Base-by-base conservation (phyloP, 2,797 vertebrate species). In the Gorsachius magnificus region DNA sequence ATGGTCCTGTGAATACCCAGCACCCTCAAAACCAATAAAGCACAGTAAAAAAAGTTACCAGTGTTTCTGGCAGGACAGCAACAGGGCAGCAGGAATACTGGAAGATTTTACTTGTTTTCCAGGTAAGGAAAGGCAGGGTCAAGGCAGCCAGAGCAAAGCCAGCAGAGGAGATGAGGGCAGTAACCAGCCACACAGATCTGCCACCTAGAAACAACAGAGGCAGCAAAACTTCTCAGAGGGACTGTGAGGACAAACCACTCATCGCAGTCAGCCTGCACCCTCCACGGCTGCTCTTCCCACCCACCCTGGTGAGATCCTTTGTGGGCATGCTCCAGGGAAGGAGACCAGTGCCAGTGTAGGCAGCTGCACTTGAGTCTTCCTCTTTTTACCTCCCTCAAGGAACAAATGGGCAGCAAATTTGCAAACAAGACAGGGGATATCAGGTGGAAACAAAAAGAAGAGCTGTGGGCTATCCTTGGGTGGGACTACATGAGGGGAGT, bases 11-110 rank as follows among this genome's bases (percentile, higher is more conserved):
- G 36, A 35, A n/a, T 31, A 61, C 31, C 28, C 68, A 69, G 43
- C 6, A 19, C 7, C 4, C 24, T 10, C 24, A 78, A 82, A 70
- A 8, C 4, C 25, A 69, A 24, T 28, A 82, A 91, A 87, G 6
- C 36, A 22, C 21, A 38, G 33, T 28, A 31, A 63, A 54, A 83
- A 56, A 6, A 19, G 7, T 97, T 98, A 98, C 98, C 97, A 98
- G 89, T 35, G 97, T 97, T 57, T 98, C 95, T 5, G 98, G 98
- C 38, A 98, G 96, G 57, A 93, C 95, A 51, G 92, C 95, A 33
- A 19, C 2, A 0, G 98, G 98, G 87, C 97, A 98, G 74, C 97
- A 98, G 77, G 71, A 98, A 53, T 97, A 77, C 2, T 36, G 96
- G 48, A 98, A 87, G 38, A 97, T 53, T 65, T 61, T 86, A 20